Evolutionary conservation across 2,888 invertebrate genomes (phyloP), one percentile per base, ranked within the genome.

Genomic region (Phortica magna): DNA sequence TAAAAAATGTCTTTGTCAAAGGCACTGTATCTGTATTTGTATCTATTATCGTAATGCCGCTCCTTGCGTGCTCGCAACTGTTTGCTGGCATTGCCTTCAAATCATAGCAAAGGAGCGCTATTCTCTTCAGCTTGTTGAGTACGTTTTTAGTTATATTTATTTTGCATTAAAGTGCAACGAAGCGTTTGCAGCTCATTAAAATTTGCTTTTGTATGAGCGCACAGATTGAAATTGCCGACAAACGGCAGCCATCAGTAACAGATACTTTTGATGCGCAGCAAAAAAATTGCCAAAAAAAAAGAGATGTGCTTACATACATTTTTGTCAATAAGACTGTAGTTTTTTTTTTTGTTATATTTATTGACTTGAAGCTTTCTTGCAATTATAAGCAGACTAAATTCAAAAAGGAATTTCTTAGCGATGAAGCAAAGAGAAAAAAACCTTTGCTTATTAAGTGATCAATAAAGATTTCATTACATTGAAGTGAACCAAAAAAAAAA

Each of bases 111-210:
- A 65, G 65, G 7, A 12, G 65, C 10, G 22, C 31, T 2, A 17
- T 19, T 10, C 19, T 7, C 85, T 82, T 48, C 10, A 48, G 48
- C 48, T 48, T 48, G 48, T 48, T 14, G 48, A 48, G 7, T 6
- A 48, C 48, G 48, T 12, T 81, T 79, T 80, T 78, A 79, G 78
- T 77, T 81, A 65, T 87, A 84, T 88, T 83, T 85, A 83, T 84
- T 88, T 82, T 87, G 80, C 87, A 88, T 85, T 88, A 83, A 81
- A 81, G 85, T 85, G 88, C 88, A 85, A 76, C 42, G 88, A 85
- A 79, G 79, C 85, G 85, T 85, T 78, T 78, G 81, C 75, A 81
- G 84, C 85, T 85, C 85, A 85, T 85, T 85, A 85, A 88, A 85
- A 85, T 79, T 80, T 9, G n/a, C 19, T 61, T 61, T 61, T 61